Evolutionary conservation across 2,113 vertebrate genomes (phyloP).

Genomic region (Ramphastos sulfuratus): DNA sequence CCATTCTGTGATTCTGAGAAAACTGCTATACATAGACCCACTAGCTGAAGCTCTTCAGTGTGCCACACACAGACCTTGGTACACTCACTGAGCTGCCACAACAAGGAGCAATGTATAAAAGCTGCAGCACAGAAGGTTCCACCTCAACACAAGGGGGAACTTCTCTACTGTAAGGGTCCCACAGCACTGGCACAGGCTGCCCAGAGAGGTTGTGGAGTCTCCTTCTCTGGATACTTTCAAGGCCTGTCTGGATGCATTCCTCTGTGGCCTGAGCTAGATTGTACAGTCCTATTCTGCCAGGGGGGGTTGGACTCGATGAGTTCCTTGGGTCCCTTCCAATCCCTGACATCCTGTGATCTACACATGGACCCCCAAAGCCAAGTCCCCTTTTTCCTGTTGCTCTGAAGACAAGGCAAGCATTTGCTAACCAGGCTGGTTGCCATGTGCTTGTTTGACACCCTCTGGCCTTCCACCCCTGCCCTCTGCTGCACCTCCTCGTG

Average conservation of each 20-base stretch:
- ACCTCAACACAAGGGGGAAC: no score
- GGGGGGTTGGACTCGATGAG: no score
- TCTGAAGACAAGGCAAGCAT: not conserved
- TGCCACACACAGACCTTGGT: not conserved
- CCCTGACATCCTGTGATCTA: not conserved
- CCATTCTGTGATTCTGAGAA: not conserved
- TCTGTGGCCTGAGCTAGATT: no score
- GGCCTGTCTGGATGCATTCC: no score
- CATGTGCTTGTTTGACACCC: not conserved
- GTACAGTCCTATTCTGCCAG: no score
- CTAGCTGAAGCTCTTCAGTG: not conserved
- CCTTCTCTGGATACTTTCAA: no score
- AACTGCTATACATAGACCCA: not conserved
- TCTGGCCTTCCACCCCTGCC: slow-evolving; percentile 29
- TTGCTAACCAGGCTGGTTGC: not conserved
- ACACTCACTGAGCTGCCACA: not conserved
- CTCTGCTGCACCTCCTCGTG: slow-evolving; percentile 50
- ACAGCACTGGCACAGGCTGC: no score
- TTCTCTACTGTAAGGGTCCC: no score
- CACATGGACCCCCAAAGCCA: not conserved
- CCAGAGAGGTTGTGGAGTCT: no score
- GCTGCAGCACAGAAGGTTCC: no score
- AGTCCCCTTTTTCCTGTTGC: not conserved
- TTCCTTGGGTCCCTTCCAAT: no score
- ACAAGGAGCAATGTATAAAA: no score